phyloP scores from a whole-genome alignment of 2,113 vertebrate genomes.

The Pleuronectes platessa region DNA sequence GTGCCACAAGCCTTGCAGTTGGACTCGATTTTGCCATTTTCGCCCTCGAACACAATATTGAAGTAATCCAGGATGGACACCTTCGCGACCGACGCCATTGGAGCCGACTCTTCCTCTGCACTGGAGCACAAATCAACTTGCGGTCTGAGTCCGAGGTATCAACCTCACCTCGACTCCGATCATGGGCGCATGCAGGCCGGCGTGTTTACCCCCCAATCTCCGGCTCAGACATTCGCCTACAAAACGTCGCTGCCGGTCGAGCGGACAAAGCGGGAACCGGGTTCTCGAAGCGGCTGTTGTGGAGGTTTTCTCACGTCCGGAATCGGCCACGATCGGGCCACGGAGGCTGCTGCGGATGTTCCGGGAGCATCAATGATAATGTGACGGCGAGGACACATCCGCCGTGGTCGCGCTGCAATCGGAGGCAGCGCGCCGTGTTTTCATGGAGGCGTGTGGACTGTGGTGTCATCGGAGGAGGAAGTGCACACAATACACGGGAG shows the following conservation, averaged over 20 bases:
- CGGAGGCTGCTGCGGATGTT: constrained; percentile 35
- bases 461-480: constrained; percentile 66
- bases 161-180: constrained; percentile 49
- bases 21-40: constrained; percentile 87
- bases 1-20: constrained; percentile 87
- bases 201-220: constrained; percentile 64
- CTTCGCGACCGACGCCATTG: constrained; percentile 85
- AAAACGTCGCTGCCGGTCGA: constrained; percentile 24
- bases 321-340: constrained; percentile 21
- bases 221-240: constrained; percentile 23
- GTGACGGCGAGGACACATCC: constrained; percentile 46
- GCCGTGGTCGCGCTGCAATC: constrained; percentile 44
- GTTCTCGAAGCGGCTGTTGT: neutral
- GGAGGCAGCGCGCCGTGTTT: constrained; percentile 33
- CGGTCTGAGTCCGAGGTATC: constrained; percentile 40
- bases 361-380: constrained; percentile 43
- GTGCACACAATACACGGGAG: constrained; percentile 33
- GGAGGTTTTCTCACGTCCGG: constrained; percentile 10
- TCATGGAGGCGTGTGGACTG: constrained; percentile 28
- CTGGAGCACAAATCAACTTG: constrained; percentile 65
- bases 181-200: constrained; percentile 67
- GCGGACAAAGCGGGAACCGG: constrained; percentile 47
- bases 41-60: constrained; percentile 86
- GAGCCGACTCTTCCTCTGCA: constrained; percentile 56
- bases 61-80: constrained; percentile 87